These are phyloP conservation scores for Leucania comma DNA, from an alignment of 2,888 invertebrate species.

Conservation along the genomic window DNA sequence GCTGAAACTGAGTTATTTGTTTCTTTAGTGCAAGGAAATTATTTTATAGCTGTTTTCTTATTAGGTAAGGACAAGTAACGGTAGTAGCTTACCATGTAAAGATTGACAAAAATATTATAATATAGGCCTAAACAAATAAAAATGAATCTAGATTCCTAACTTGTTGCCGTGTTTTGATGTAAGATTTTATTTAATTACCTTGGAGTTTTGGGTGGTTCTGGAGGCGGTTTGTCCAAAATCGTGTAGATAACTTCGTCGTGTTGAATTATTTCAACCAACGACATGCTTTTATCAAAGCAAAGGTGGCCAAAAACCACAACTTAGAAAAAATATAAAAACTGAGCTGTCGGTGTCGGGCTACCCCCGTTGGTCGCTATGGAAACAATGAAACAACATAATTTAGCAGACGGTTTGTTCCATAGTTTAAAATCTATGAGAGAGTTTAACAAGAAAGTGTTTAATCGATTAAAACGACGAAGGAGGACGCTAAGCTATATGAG, in stretches of 20 bases:
- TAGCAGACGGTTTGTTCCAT: not conserved
- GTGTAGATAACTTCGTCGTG: slow-evolving; percentile 93
- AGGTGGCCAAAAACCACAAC: slow-evolving; percentile 8
- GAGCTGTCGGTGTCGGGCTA: not conserved
- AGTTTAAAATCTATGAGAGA: slow-evolving; percentile 13
- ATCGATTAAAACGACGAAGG: not conserved
- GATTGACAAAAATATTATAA: not conserved
- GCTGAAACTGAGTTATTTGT: too few species aligned
- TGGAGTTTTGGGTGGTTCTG: slow-evolving; percentile 87
- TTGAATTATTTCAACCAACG: slow-evolving; percentile 91
- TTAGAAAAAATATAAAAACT: slow-evolving; percentile 27
- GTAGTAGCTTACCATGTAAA: too few species aligned
- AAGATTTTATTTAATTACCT: slow-evolving; percentile 73
- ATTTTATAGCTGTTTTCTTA: too few species aligned
- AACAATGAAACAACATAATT: slow-evolving; percentile 7
- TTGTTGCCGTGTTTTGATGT: not conserved
- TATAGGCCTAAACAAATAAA: not conserved
- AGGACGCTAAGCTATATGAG: not conserved
- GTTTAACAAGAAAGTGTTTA: too few species aligned
- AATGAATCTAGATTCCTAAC: not conserved
- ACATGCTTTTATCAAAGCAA: slow-evolving; percentile 83
- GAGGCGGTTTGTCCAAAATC: slow-evolving; percentile 87
- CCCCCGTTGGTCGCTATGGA: slow-evolving; percentile 33
- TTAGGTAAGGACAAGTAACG: too few species aligned
- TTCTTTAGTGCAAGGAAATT: too few species aligned